Evolutionary conservation across 2,113 vertebrate genomes (phyloP).

Genomic region (Sisor rabdophorus): DNA sequence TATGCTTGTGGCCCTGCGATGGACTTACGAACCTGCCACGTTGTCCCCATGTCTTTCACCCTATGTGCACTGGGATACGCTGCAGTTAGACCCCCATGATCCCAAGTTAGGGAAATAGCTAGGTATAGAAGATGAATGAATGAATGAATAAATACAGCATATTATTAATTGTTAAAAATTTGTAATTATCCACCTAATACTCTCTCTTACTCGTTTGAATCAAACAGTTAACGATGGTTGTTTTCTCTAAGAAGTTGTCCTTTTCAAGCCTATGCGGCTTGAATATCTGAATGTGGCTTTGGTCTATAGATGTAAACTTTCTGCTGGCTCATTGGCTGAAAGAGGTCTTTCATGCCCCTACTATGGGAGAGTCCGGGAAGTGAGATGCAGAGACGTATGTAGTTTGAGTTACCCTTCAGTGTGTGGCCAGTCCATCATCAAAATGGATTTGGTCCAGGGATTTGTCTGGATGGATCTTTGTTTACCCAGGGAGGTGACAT

Average conservation of each 20-base stretch:
- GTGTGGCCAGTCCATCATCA: conserved; percentile 6
- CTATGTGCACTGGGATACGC: no score
- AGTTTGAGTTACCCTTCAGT: background rate
- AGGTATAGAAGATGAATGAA: no score
- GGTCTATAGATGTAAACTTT: conserved; percentile 37
- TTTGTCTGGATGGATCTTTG: conserved; percentile 1
- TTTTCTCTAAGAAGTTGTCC: background rate
- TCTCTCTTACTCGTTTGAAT: background rate
- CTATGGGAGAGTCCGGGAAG: conserved; percentile 15
- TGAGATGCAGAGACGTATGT: conserved; percentile 17
- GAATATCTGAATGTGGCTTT: background rate
- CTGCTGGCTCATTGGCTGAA: conserved; percentile 37
- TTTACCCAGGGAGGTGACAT: conserved; percentile 27
- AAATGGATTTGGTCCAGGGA: conserved; percentile 18
- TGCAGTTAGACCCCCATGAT: no score
- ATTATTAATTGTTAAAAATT: no score
- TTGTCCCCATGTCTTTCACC: no score
- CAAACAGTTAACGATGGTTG: background rate
- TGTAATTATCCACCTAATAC: background rate
- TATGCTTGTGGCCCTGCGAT: no score
- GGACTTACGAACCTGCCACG: no score
- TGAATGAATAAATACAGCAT: no score
- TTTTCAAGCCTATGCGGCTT: background rate
- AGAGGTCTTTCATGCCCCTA: conserved; percentile 22
- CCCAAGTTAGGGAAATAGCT: no score